Base-by-base conservation (phyloP, 2,888 invertebrate species). In the Eupithecia vulgata region DNA sequence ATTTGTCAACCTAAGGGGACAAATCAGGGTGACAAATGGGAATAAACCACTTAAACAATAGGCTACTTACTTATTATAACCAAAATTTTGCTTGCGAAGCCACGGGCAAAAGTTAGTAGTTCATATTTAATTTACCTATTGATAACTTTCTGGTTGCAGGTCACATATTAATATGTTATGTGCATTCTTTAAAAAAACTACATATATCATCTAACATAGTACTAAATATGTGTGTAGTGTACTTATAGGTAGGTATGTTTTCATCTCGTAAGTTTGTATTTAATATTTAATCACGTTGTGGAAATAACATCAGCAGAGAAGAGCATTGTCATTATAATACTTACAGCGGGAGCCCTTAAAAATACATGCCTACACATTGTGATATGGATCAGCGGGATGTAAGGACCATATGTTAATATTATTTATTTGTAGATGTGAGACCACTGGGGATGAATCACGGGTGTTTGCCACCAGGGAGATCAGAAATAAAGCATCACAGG, bases 381-480 rank as follows among this genome's bases (percentile, higher is more conserved):
- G 79, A 81, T 72, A 74, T 70, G 69, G 80, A 82, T 80, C 74
- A 77, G 73, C 74, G 77, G 74, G 71, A 76, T 81, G 79, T 77
- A 81, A 78, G 81, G 78, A 80, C 84, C 88, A 91, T 83, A 88
- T 90, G 89, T 87, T 85, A 72, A 78, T 75, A 82, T 82, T 87
- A 87, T 87, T 88, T 92, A 92, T 93, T 92, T 92, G 89, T 91
- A 88, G 90, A 89, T 81, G 82, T 76, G 84, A 88, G 87, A 88
- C 88, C 88, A 87, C 87, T 88, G 87, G 85, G 83, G 88, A 89
- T 92, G 92, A 92, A 92, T 91, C 91, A 92, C 91, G 87, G 86
- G 85, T 91, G 92, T 91, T 90, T 91, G 88, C 93, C 93, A 90
- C 90, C 91, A 87, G 87, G 81, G 90, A 89, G 93, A 85, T 85